Percentiles rank a stretch among this genome's conserved stretches.
Conservation (phyloP, 1,140 invertebrate genomes). For the Musca domestica region DNA sequence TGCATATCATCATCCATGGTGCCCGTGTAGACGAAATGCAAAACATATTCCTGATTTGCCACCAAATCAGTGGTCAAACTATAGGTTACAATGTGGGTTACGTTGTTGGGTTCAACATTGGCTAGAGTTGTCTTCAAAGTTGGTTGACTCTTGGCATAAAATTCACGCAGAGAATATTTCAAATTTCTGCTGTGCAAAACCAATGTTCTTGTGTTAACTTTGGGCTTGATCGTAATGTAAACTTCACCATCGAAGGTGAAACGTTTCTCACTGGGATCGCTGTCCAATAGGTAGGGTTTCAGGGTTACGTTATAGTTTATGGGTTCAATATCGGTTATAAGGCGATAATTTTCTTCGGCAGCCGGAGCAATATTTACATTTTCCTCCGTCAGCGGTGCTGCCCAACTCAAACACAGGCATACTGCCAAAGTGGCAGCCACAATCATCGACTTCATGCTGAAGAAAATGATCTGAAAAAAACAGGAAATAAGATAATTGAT, state of each 20-base stretch:
- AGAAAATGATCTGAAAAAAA: not conserved
- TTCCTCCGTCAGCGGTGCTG: constrained; percentile 21
- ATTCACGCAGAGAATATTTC: constrained; percentile 46
- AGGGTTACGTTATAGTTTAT: constrained; percentile 65
- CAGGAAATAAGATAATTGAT: not conserved
- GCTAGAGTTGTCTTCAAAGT: constrained; percentile 37
- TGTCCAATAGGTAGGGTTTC: constrained; percentile 59
- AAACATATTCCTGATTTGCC: constrained; percentile 43
- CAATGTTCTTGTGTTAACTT: constrained; percentile 49
- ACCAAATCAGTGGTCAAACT: constrained; percentile 45
- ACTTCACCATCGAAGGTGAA: constrained; percentile 65
- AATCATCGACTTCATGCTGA: constrained; percentile 6
- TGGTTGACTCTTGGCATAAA: constrained; percentile 35
- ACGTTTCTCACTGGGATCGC: constrained; percentile 51
- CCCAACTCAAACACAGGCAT: constrained; percentile 30
- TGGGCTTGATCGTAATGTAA: constrained; percentile 55
- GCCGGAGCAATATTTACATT: constrained; percentile 26
- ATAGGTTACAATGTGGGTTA: constrained; percentile 42
- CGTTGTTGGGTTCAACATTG: constrained; percentile 30
- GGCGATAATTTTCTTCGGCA: constrained; percentile 33
- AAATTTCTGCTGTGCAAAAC: constrained; percentile 66
- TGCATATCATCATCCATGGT: constrained; percentile 60
- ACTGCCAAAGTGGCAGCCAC: constrained; percentile 33
- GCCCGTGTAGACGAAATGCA: constrained; percentile 59
- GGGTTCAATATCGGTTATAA: constrained; percentile 53